Percentiles rank a stretch among this genome's conserved stretches.
These are phyloP conservation scores for Leptinotarsa peninsularis DNA, from an alignment of 2,888 invertebrate genomes.

Conservation along the genomic window DNA sequence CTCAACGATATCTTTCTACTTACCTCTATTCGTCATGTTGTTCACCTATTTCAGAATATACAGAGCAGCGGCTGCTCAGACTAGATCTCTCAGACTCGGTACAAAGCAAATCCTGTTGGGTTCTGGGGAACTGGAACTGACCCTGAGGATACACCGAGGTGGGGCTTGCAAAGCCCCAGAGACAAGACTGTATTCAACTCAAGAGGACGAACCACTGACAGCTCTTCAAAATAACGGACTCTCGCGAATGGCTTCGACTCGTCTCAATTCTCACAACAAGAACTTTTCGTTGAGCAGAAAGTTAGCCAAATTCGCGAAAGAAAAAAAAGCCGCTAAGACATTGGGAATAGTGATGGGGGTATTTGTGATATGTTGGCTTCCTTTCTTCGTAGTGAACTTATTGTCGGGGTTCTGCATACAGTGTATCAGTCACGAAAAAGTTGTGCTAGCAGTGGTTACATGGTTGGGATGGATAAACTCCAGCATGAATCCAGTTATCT, in stretches of 20 bases:
- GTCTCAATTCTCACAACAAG: slow-evolving; percentile 75
- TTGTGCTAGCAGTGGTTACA: slow-evolving; percentile 88
- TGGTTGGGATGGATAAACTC: slow-evolving; percentile 97
- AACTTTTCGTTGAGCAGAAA: slow-evolving; percentile 94
- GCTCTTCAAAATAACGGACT: slow-evolving; percentile 84
- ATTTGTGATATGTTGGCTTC: slow-evolving; percentile 97
- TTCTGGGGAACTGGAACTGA: slow-evolving; percentile 87
- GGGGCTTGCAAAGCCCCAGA: slow-evolving; percentile 76
- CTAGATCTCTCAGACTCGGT: slow-evolving; percentile 89
- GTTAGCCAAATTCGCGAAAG: slow-evolving; percentile 94
- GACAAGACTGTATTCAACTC: slow-evolving; percentile 69
- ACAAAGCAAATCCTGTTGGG: slow-evolving; percentile 90
- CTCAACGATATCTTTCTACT: slow-evolving; percentile 96
- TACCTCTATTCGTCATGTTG: slow-evolving; percentile 96
- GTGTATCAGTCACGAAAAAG: slow-evolving; percentile 89
- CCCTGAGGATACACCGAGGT: slow-evolving; percentile 93
- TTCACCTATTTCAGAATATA: slow-evolving; percentile 98
- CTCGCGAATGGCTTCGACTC: slow-evolving; percentile 76
- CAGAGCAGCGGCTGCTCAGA: slow-evolving; percentile 92
- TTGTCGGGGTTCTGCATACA: slow-evolving; percentile 89
- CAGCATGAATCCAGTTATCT: slow-evolving; percentile 97
- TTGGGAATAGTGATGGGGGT: slow-evolving; percentile 97
- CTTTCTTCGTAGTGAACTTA: slow-evolving; percentile 95
- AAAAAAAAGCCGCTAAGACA: slow-evolving; percentile 94
- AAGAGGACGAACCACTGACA: slow-evolving; percentile 81